These are phyloP conservation scores for Ochropacha duplaris DNA, from an alignment of 2,888 invertebrate species.

Conservation along the genomic window DNA sequence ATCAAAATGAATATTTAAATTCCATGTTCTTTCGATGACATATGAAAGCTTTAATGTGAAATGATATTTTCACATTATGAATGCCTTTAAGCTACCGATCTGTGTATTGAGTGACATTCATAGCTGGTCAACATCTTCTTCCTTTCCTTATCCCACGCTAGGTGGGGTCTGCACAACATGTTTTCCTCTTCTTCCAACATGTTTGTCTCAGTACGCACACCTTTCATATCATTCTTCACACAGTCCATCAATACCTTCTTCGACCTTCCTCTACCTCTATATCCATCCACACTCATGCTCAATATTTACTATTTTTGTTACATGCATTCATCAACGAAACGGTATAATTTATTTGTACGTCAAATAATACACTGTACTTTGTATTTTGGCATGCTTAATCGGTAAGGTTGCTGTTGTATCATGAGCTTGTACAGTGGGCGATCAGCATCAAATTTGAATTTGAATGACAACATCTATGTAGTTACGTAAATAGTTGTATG, in stretches of 20 bases:
- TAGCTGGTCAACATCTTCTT: no score
- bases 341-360: neutral
- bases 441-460: slow-evolving; percentile 10
- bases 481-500: slow-evolving; percentile 38
- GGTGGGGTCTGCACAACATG: no score
- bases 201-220: no score
- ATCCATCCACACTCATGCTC: no score
- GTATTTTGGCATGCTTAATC: slow-evolving; percentile 18
- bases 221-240: no score
- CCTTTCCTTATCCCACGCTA: no score
- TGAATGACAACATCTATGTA: slow-evolving; percentile 30
- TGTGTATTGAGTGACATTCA: neutral
- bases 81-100: neutral
- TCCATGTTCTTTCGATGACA: slow-evolving; percentile 55
- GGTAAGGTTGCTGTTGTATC: slow-evolving; percentile 6
- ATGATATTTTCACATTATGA: slow-evolving; percentile 13
- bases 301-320: no score
- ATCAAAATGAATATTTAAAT: slow-evolving; percentile 74
- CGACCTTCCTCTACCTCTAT: no score
- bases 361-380: neutral
- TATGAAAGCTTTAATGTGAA: slow-evolving; percentile 38
- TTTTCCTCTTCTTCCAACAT: no score
- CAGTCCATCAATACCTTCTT: no score
- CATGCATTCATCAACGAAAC: no score
- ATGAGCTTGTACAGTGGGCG: slow-evolving; percentile 5